A percentile compares a stretch with the other conserved stretches of the same genome.
phyloP scores from a whole-genome alignment of 1,140 invertebrate genomes.

The Theocolax elegans region DNA sequence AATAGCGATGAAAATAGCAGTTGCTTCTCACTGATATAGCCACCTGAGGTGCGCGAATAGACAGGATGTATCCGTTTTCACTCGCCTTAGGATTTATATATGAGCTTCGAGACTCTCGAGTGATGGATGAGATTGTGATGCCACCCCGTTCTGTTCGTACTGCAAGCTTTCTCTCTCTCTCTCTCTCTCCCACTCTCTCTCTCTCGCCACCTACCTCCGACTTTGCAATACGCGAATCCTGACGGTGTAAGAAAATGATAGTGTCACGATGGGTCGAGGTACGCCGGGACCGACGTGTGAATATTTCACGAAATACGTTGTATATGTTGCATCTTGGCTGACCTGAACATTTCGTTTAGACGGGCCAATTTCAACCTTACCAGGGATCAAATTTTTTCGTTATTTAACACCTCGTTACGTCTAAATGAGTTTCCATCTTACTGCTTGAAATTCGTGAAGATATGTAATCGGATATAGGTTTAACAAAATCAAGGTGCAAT shows the following conservation, averaged over 20 bases:
- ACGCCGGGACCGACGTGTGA: background rate
- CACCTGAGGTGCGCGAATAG: no score
- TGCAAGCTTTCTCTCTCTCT: background rate
- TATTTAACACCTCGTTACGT: no score
- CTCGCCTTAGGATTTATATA: background rate
- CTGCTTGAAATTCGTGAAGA: no score
- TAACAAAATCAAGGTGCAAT: no score
- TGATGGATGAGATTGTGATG: slow-evolving; percentile 33
- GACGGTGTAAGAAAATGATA: slow-evolving; percentile 4
- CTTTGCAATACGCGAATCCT: background rate
- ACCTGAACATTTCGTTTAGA: no score
- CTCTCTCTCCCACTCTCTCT: no score
- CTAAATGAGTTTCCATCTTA: no score
- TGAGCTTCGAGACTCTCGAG: no score
- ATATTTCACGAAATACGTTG: slow-evolving; percentile 17
- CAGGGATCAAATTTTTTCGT: no score
- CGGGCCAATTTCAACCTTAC: no score
- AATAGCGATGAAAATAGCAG: slow-evolving; percentile 5
- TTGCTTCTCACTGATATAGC: no score
- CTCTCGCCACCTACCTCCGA: background rate
- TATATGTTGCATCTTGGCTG: background rate
- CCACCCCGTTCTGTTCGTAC: background rate
- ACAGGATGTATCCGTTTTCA: background rate
- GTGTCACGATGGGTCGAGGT: slow-evolving; percentile 1
- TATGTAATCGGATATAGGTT: no score